Base-by-base conservation (phyloP, 2,797 vertebrate genomes). In the Phrynocephalus forsythii region DNA sequence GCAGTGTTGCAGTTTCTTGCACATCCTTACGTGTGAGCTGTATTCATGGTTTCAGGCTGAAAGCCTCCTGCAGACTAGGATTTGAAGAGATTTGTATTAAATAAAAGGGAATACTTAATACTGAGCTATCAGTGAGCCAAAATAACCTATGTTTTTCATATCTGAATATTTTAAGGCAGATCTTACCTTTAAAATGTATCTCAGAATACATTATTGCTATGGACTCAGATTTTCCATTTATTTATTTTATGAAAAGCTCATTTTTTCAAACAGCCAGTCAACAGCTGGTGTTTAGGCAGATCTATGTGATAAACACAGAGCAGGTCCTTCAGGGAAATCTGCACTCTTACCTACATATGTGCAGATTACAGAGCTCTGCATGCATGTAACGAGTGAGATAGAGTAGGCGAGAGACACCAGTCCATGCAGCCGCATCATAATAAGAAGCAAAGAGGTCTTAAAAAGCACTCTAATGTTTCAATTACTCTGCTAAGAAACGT, bases 71-170 rank as follows among this genome's bases (percentile, higher is more conserved):
- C 44, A 91, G 50, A 52, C 5, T 16, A 60, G 18, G 15, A 87
- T 89, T 88, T 94, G 87, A 30, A 85, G 76, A 93, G 89, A 86
- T 91, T 72, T 87, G 11, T 79, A 82, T 9, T 78, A 91, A 87
- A 84, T 86, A 90, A 82, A 50, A 66, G 84, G 20, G 66, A 90
- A 83, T 84, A 75, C 50, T 88, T 86, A 84, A 87, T 79, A n/a
- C 2, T 86, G 85, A 88, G 56, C 67, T 85, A 50, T 15, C 1
- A 81, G 33, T 90, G 67, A 90, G 3, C 66, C 33, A 86, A 88
- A 84, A 79, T 18, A 92, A 26, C n/a, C 73, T 56, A 60, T 3
- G 4, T 2, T 79, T 15, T 87, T 87, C 72, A 79, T 83, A 86
- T 87, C 85, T 60, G 52, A 11, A 3, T 26, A 22, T 68, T 90